Percentiles rank a stretch among this genome's conserved stretches.
Evolutionary conservation across 2,113 vertebrate species (phyloP).

Genomic region (Galemys pyrenaicus): DNA sequence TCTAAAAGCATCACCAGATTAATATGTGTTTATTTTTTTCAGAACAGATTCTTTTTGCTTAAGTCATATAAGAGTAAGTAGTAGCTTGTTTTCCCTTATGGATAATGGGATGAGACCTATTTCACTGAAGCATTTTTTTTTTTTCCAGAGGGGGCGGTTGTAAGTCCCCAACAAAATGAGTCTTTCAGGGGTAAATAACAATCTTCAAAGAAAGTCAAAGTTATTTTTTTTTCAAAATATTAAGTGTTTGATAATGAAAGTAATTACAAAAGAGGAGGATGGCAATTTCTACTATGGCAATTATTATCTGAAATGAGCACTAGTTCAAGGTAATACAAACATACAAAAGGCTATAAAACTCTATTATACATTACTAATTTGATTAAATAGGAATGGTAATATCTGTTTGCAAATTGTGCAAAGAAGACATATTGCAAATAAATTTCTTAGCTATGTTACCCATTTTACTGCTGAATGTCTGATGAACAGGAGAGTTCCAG

Average conservation of each 20-base stretch:
- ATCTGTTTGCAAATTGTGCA: neutral
- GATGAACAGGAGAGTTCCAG: neutral
- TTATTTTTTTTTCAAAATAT: neutral
- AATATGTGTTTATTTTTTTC: neutral
- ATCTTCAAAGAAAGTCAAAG: neutral
- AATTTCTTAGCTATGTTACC: neutral
- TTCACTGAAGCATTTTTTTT: neutral
- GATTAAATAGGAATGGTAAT: neutral
- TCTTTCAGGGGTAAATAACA: neutral
- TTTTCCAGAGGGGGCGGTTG: neutral
- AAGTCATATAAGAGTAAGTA: neutral
- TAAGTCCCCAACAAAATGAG: neutral
- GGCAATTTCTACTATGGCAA: neutral
- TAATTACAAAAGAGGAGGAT: neutral
- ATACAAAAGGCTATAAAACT: neutral
- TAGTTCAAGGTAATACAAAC: constrained; percentile 20
- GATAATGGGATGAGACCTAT: neutral
- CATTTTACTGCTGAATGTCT: neutral
- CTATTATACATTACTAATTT: neutral
- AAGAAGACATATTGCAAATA: neutral
- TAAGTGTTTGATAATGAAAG: constrained; percentile 4
- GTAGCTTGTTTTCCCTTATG: neutral
- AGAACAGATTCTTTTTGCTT: neutral
- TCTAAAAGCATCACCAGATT: neutral
- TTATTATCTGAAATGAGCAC: constrained; percentile 1